Evolutionary conservation across 1,140 invertebrate genomes (phyloP).

Genomic region (Nylanderia fulva): DNA sequence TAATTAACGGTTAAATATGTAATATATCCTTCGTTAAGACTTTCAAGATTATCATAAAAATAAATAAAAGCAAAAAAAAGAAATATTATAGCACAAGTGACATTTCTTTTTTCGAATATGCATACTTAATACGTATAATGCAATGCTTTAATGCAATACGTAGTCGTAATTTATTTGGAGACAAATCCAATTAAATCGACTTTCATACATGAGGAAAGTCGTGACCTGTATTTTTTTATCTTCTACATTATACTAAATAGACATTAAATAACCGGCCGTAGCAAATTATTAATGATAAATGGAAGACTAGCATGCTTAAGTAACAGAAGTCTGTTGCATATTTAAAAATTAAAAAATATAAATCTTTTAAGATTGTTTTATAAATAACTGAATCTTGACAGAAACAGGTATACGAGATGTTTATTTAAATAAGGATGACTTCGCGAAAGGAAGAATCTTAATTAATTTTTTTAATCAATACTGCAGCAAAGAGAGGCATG

Average conservation of each 20-base stretch:
- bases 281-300: background rate
- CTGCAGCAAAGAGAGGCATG: background rate
- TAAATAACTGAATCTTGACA: background rate
- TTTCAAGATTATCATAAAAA: background rate
- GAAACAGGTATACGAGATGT: background rate
- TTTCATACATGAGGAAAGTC: background rate
- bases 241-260: background rate
- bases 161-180: background rate
- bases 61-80: background rate
- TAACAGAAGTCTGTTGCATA: background rate
- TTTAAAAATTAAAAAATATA: background rate
- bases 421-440: background rate
- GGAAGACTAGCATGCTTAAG: background rate
- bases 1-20: background rate
- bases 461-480: background rate
- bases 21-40: background rate
- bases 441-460: background rate
- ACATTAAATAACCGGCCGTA: background rate
- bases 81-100: background rate
- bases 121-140: background rate
- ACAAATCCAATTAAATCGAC: background rate
- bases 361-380: background rate
- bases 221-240: background rate
- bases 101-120: constrained; percentile 12
- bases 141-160: background rate